These are phyloP conservation scores for Hyla sarda DNA, from an alignment of 2,113 vertebrate species.

Conservation along the genomic window DNA sequence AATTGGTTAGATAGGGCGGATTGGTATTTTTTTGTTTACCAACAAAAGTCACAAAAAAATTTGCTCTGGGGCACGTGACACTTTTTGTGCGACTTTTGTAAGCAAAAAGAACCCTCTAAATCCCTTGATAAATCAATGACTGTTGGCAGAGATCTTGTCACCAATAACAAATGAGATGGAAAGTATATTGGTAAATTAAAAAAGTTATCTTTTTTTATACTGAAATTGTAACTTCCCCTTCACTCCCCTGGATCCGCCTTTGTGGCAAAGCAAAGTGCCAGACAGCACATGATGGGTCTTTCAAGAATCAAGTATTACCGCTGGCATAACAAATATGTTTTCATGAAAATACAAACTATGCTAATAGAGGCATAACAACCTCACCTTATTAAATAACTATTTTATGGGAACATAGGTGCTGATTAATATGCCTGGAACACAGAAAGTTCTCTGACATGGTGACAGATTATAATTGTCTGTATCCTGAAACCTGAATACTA, in stretches of 20 bases:
- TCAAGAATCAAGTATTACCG: not conserved
- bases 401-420: not conserved
- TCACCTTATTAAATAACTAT: slow-evolving; percentile 8
- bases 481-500: not conserved
- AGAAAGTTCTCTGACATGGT: not conserved
- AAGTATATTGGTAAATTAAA: too few relatives aligned
- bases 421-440: slow-evolving; percentile 17
- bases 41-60: too few relatives aligned
- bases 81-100: too few relatives aligned
- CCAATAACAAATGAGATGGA: too few relatives aligned
- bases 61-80: too few relatives aligned
- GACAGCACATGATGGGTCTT: not conserved
- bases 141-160: too few relatives aligned
- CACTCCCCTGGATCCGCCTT: not conserved
- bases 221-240: too few relatives aligned
- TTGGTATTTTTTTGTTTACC: too few relatives aligned
- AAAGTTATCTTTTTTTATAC: too few relatives aligned
- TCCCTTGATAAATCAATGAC: too few relatives aligned
- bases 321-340: not conserved
- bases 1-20: too few relatives aligned
- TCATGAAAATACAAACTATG: not conserved
- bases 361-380: slow-evolving; percentile 8
- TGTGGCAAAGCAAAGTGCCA: not conserved
- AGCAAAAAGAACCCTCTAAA: too few relatives aligned
- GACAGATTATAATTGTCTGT: slow-evolving; percentile 12